A percentile compares a stretch with the other conserved stretches of the same genome.
Evolutionary conservation across 2,888 invertebrate species (phyloP).

Genomic region (Melanophora roralis): DNA sequence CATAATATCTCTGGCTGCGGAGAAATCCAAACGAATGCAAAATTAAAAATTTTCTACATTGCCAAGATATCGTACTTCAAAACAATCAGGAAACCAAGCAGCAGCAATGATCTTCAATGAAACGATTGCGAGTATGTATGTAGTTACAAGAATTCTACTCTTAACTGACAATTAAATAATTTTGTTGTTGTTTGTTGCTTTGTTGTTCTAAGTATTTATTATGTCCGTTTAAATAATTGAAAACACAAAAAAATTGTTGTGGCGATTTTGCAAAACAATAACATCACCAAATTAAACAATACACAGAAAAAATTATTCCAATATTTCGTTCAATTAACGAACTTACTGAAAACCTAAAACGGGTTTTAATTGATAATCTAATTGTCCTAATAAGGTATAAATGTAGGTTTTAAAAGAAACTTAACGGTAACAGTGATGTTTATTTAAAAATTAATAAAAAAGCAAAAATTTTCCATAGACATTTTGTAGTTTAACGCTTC

Average conservation of each 20-base stretch:
- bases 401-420: too few relatives aligned
- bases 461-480: too few relatives aligned
- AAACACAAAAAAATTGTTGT: constrained; percentile 50
- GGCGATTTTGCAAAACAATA: constrained; percentile 54
- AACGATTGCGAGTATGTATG: background rate
- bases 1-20: constrained; percentile 56
- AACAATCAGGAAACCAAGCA: background rate
- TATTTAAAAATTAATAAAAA: too few relatives aligned
- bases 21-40: constrained; percentile 51
- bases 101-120: constrained; percentile 8
- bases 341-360: too few relatives aligned
- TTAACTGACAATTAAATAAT: constrained; percentile 61
- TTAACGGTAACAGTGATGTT: too few relatives aligned
- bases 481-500: too few relatives aligned
- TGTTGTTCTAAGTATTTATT: constrained; percentile 57
- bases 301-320: background rate
- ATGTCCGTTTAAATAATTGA: constrained; percentile 31
- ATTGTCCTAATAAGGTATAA: too few relatives aligned
- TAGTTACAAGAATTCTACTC: constrained; percentile 36
- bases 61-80: constrained; percentile 5
- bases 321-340: too few relatives aligned
- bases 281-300: background rate
- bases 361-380: too few relatives aligned
- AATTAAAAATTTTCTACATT: constrained; percentile 46
- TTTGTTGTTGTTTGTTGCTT: constrained; percentile 52